Conservation (phyloP, 2,888 invertebrate genomes). For the Carcina quercana region DNA sequence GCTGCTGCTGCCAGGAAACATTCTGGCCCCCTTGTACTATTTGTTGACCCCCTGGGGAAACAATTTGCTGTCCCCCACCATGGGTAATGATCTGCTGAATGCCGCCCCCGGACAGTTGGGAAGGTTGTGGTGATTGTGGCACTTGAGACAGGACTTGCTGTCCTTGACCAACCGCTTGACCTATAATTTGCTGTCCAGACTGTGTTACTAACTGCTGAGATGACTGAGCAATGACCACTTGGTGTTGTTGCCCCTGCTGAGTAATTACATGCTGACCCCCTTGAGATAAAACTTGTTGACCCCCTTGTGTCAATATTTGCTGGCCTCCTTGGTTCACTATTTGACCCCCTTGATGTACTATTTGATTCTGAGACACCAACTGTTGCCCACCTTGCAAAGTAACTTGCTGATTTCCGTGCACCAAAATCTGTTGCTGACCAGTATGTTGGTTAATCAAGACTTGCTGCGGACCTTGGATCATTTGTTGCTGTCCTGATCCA, state of each 20-base stretch:
- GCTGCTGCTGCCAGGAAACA: constrained; percentile 67
- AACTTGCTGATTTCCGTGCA: constrained; percentile 68
- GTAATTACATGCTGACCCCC: constrained; percentile 67
- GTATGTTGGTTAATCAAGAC: constrained; percentile 66
- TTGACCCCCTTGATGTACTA: constrained; percentile 65
- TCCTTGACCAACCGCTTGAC: constrained; percentile 52
- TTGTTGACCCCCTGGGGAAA: constrained; percentile 61
- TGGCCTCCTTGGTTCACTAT: constrained; percentile 62
- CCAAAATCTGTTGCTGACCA: constrained; percentile 65
- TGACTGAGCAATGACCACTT: constrained; percentile 63
- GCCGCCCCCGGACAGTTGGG: constrained; percentile 49
- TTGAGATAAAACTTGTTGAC: constrained; percentile 61
- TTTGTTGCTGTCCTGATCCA: constrained; percentile 66
- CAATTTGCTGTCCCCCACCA: constrained; percentile 63
- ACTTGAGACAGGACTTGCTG: constrained; percentile 61
- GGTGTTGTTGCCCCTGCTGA: constrained; percentile 64
- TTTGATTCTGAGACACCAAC: constrained; percentile 61
- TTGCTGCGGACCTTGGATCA: constrained; percentile 68
- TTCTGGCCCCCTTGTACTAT: constrained; percentile 62
- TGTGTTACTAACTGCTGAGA: constrained; percentile 67
- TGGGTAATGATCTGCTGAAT: constrained; percentile 69
- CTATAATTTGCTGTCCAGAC: constrained; percentile 62
- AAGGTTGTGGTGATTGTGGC: constrained; percentile 56
- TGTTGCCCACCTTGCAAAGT: constrained; percentile 64
- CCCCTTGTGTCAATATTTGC: constrained; percentile 57